Conservation (phyloP, 2,797 vertebrate species). For the Jordanella pulchra region DNA sequence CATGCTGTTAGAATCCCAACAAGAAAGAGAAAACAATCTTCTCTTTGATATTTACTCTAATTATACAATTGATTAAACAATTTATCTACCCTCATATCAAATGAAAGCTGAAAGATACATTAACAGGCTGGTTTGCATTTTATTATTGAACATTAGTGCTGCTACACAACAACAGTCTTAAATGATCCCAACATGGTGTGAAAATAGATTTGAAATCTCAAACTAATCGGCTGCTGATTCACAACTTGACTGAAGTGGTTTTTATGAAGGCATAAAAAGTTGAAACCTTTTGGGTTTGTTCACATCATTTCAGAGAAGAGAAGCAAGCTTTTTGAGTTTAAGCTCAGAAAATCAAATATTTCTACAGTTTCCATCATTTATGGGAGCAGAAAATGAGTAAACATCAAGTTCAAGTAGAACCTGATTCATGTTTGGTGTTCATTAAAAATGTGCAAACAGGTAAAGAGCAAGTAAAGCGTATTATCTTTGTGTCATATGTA, state of each 20-base stretch:
- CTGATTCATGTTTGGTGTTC: background rate
- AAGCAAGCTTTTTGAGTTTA: background rate
- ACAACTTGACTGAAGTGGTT: slow-evolving; percentile 43
- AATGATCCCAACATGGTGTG: slow-evolving; percentile 61
- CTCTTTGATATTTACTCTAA: slow-evolving; percentile 57
- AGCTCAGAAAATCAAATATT: background rate
- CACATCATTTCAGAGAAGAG: background rate
- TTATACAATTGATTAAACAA: slow-evolving; percentile 57
- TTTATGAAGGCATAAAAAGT: slow-evolving; percentile 31
- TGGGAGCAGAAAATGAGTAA: background rate
- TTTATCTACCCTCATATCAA: slow-evolving; percentile 55
- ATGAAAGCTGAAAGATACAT: slow-evolving; percentile 61
- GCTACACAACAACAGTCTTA: slow-evolving; percentile 60
- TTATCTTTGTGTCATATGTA: too few relatives aligned
- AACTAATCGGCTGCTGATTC: slow-evolving; percentile 62
- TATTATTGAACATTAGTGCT: slow-evolving; percentile 57
- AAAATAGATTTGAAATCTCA: slow-evolving; percentile 61
- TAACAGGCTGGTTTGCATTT: slow-evolving; percentile 62
- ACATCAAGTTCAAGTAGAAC: too few relatives aligned
- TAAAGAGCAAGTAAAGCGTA: slow-evolving; percentile 26
- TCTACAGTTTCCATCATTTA: background rate
- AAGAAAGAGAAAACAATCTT: slow-evolving; percentile 30
- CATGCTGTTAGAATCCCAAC: slow-evolving; percentile 49
- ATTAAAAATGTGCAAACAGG: slow-evolving; percentile 27
- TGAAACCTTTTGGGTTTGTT: background rate